Percentiles rank a stretch among this genome's conserved stretches.
Evolutionary conservation across 37 sponge, comb jelly and placozoan species (phyloP).

Genomic region (Diacarnus erythraeanus): DNA sequence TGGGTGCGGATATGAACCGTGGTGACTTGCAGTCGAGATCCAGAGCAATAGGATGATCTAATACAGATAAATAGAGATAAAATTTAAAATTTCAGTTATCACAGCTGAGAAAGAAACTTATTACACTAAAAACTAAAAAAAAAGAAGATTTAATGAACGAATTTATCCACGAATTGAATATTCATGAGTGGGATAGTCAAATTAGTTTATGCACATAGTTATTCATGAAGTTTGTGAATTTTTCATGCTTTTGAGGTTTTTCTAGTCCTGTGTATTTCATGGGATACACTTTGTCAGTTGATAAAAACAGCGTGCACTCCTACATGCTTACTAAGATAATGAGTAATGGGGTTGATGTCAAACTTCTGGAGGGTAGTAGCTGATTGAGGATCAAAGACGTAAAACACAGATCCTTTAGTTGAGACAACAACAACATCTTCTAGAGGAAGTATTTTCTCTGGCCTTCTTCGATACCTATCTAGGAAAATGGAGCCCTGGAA

Average conservation of each 20-base stretch:
- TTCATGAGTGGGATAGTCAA: too few species aligned
- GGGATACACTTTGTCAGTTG: not conserved
- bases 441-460: conserved; percentile 18
- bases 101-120: too few species aligned
- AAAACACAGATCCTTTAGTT: conserved; percentile 15
- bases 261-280: not conserved
- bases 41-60: not conserved
- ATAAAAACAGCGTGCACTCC: not conserved
- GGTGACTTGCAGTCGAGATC: not conserved
- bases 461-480: not conserved
- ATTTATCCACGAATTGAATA: too few species aligned
- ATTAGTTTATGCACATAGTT: too few species aligned
- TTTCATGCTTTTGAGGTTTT: too few species aligned
- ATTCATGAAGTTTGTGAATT: too few species aligned
- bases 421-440: conserved; percentile 32
- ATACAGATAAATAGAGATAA: not conserved
- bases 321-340: conserved; percentile 14
- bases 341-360: conserved; percentile 12
- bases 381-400: conserved; percentile 29
- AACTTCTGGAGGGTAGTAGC: conserved; percentile 25
- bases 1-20: not conserved
- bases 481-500: conserved; percentile 40
- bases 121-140: too few species aligned
- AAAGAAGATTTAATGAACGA: too few species aligned
- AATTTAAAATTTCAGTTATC: not conserved